Evolutionary conservation across 2,888 invertebrate species (phyloP).

Genomic region (Stratiomys singularior): DNA sequence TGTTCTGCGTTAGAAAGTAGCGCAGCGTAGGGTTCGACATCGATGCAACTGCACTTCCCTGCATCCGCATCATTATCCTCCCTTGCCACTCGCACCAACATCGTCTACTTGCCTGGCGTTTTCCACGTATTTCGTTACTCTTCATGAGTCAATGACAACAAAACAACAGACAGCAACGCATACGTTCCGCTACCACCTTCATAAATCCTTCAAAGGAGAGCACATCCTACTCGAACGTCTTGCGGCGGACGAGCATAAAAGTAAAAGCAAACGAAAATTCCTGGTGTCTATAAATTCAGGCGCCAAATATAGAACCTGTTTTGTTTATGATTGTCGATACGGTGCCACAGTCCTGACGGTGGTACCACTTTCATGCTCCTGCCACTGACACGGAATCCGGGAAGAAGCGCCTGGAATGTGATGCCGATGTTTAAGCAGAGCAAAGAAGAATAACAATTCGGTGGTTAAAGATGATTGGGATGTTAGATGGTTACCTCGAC

Average conservation of each 20-base stretch:
- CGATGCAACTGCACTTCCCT: background rate
- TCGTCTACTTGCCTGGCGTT: too few relatives aligned
- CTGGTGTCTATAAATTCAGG: slow-evolving; percentile 17
- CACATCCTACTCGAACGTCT: slow-evolving; percentile 13
- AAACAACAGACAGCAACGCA: background rate
- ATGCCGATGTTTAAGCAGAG: background rate
- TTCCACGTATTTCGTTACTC: too few relatives aligned
- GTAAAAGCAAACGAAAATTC: slow-evolving; percentile 8
- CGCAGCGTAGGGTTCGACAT: background rate
- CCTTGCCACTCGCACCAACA: too few relatives aligned
- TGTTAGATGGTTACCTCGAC: slow-evolving; percentile 24
- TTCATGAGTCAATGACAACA: background rate
- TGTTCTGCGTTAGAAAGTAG: background rate
- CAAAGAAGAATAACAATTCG: background rate
- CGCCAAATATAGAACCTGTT: slow-evolving; percentile 40
- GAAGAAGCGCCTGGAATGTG: background rate
- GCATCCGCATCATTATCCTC: background rate
- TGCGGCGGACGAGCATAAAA: background rate
- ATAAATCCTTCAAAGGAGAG: slow-evolving; percentile 27
- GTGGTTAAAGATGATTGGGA: slow-evolving; percentile 31
- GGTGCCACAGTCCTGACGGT: background rate
- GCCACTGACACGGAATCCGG: background rate
- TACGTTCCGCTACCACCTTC: background rate
- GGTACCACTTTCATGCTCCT: background rate
- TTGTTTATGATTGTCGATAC: slow-evolving; percentile 21